phyloP scores from a whole-genome alignment of 2,113 vertebrate species.

The Gallinago media region DNA sequence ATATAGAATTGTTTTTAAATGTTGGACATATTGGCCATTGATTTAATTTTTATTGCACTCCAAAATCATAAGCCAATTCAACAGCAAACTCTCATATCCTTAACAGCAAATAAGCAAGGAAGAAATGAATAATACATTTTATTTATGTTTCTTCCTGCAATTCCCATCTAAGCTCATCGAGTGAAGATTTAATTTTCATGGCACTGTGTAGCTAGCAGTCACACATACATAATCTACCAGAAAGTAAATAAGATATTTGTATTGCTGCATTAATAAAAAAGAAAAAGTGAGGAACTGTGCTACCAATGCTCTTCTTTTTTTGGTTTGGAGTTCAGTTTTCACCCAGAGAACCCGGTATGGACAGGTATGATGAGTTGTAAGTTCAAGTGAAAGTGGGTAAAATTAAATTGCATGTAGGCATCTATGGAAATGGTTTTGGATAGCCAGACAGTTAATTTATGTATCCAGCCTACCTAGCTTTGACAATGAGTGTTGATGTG shows the following conservation, averaged over 20 bases:
- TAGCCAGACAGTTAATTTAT: neutral
- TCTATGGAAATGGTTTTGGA: neutral
- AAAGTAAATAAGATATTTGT: conserved; percentile 41
- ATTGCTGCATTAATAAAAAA: neutral
- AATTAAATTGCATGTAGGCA: neutral
- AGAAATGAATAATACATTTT: conserved; percentile 60
- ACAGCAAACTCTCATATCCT: neutral
- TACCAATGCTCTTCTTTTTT: neutral
- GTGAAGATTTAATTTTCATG: conserved; percentile 46
- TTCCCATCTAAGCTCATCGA: neutral
- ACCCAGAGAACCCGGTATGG: neutral
- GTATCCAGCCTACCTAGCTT: neutral
- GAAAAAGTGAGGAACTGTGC: neutral
- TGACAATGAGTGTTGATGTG: neutral
- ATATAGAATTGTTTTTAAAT: neutral
- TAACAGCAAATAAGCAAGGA: conserved; percentile 37
- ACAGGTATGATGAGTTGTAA: neutral
- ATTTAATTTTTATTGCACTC: conserved; percentile 43
- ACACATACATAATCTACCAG: neutral
- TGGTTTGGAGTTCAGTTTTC: neutral
- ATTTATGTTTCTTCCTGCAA: conserved; percentile 33
- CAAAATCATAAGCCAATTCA: conserved; percentile 25
- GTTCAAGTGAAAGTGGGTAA: neutral
- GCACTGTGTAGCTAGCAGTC: neutral
- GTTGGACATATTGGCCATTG: neutral